These are phyloP conservation scores for Ceratosolen solmsi DNA, from an alignment of 1,140 invertebrate species.

Conservation along the genomic window DNA sequence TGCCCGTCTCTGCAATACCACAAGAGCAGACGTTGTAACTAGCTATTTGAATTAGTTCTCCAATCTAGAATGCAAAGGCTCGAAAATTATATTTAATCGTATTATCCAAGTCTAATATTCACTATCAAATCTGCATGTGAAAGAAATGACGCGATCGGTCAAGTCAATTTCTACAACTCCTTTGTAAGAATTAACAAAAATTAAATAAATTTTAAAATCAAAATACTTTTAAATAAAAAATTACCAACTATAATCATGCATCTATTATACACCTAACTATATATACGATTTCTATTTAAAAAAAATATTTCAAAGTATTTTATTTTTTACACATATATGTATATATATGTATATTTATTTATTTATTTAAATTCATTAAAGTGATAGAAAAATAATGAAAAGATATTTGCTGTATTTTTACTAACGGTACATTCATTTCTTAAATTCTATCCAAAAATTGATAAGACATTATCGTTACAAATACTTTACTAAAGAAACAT, in stretches of 20 bases:
- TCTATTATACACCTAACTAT: neutral
- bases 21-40: constrained; percentile 1
- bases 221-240: neutral
- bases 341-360: too few species aligned
- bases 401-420: neutral
- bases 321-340: too few species aligned
- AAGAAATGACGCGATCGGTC: neutral
- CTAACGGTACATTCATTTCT: neutral
- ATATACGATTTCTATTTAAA: too few species aligned
- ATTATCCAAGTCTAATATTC: constrained; percentile 39
- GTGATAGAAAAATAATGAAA: neutral
- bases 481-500: too few species aligned
- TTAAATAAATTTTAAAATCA: neutral
- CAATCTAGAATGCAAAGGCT: neutral
- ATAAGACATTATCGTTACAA: neutral
- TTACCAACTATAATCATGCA: neutral
- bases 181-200: neutral
- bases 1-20: neutral
- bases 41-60: constrained; percentile 14
- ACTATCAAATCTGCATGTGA: neutral
- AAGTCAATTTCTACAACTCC: neutral
- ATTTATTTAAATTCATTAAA: too few species aligned
- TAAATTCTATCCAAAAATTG: neutral
- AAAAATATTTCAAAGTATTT: too few species aligned
- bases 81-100: constrained; percentile 25